A percentile compares a stretch with the other conserved stretches of the same genome.
Evolutionary conservation across 37 sponge, comb jelly and placozoan species (phyloP).

Genomic region (Haliclona indistincta): DNA sequence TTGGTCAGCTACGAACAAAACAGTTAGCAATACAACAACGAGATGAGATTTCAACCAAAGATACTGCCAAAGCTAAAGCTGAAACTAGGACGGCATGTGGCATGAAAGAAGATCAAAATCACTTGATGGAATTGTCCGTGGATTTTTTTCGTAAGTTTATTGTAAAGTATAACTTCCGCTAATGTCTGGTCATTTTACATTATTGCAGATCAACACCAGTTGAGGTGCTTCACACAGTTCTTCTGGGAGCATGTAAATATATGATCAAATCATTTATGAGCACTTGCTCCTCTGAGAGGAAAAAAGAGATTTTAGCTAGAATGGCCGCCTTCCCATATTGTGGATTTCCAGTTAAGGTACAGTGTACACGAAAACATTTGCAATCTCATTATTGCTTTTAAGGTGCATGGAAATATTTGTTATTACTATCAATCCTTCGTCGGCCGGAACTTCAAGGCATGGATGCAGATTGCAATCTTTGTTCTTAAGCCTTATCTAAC

Average conservation of each 20-base stretch:
- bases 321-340: conserved; percentile 17
- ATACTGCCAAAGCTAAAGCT: not conserved
- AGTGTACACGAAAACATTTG: too few relatives aligned
- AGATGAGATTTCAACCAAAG: too few relatives aligned
- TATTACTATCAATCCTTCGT: conserved; percentile 28
- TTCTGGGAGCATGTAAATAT: conserved; percentile 52
- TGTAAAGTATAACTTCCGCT: not conserved
- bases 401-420: conserved; percentile 14
- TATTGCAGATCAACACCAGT: conserved; percentile 31
- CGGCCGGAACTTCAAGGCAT: conserved; percentile 43
- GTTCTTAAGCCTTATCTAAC: conserved; percentile 29
- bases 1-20: too few relatives aligned
- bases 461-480: conserved; percentile 41
- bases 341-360: too few relatives aligned
- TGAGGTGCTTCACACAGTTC: conserved; percentile 43
- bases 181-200: not conserved
- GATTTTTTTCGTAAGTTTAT: not conserved
- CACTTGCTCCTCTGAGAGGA: not conserved
- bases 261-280: conserved; percentile 22
- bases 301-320: conserved; percentile 22
- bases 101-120: not conserved
- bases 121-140: not conserved
- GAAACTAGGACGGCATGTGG: not conserved
- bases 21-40: too few relatives aligned
- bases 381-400: conserved; percentile 1